Evolutionary conservation across 2,888 invertebrate genomes (phyloP), one percentile per base, ranked within the genome.

Genomic region (Drosophila pullipes): DNA sequence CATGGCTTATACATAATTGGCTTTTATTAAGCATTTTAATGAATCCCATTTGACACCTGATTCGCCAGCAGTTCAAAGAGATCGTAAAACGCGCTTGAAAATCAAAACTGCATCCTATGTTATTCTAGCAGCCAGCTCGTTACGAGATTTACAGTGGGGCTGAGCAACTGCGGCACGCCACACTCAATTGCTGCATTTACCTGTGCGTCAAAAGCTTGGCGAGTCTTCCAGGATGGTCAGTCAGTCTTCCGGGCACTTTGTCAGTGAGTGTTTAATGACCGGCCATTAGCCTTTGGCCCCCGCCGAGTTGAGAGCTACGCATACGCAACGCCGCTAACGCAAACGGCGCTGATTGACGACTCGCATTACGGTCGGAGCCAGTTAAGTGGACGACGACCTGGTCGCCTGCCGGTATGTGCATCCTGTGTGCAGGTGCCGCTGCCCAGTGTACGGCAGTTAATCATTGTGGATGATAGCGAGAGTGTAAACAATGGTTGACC

Each of bases 251-350:
- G 69, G 83, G 30, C 85, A 87, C 63, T 92, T 92, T 78, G 72
- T 78, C 54, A 91, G 91, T 91, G 81, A 84, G 88, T 83, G 78
- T 81, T 84, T 84, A 87, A 84, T 85, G 62, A 65, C 35, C 30
- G 49, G 63, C 79, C 75, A 74, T 85, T 84, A 87, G 78, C 85
- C 82, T 87, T 80, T 72, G 54, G 73, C 62, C 78, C 62, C 76
- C 62, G 41, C 50, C 44, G 41, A 39, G 96, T 96, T 57, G 39
- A 39, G 88, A 97, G 44, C 97, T 0, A 95, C 96, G 2, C 96
- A 96, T 0, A 97, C 97, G 55, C 39, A 39, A 55, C 55, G 0
- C 94, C 97, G 49, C 94, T 97, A 71, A 96, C 97, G 2, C 97
- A 97, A 91, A 83, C 81, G 13, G 72, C 75, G 39, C 76, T 90